Percentiles rank a stretch among this genome's conserved stretches.
Evolutionary conservation across 2,888 invertebrate species (phyloP).

Genomic region (Stenodema calcarata): DNA sequence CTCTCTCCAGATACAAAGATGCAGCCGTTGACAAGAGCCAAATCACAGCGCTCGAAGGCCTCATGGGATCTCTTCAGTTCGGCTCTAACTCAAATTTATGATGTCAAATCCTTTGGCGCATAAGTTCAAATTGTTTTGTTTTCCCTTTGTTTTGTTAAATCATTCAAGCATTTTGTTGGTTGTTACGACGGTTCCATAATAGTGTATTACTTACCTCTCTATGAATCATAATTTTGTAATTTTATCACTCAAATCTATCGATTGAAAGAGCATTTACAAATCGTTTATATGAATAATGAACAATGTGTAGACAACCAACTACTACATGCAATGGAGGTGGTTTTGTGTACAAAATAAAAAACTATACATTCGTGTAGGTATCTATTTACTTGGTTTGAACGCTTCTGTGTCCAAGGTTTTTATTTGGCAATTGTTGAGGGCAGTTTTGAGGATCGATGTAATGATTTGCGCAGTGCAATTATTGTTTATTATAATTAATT

Average conservation of each 20-base stretch:
- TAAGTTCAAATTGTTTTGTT: constrained; percentile 32
- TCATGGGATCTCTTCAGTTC: constrained; percentile 43
- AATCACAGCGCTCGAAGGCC: constrained; percentile 25
- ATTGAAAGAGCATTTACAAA: constrained; percentile 42
- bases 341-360: background rate
- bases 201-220: constrained; percentile 18
- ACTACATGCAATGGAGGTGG: background rate
- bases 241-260: constrained; percentile 28
- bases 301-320: background rate
- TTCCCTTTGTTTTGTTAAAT: constrained; percentile 26
- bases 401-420: background rate
- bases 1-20: constrained; percentile 32
- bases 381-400: background rate
- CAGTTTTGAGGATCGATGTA: background rate
- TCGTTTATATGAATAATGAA: constrained; percentile 6
- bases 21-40: constrained; percentile 31
- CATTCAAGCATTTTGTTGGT: constrained; percentile 42
- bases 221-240: constrained; percentile 39
- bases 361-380: background rate
- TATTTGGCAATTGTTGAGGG: background rate
- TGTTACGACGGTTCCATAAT: constrained; percentile 21
- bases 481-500: constrained; percentile 27
- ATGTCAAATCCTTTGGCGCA: constrained; percentile 18
- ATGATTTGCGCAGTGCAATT: constrained; percentile 24
- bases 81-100: constrained; percentile 37